phyloP scores from a whole-genome alignment of 2,113 vertebrate genomes.

The Heterochromis multidens region DNA sequence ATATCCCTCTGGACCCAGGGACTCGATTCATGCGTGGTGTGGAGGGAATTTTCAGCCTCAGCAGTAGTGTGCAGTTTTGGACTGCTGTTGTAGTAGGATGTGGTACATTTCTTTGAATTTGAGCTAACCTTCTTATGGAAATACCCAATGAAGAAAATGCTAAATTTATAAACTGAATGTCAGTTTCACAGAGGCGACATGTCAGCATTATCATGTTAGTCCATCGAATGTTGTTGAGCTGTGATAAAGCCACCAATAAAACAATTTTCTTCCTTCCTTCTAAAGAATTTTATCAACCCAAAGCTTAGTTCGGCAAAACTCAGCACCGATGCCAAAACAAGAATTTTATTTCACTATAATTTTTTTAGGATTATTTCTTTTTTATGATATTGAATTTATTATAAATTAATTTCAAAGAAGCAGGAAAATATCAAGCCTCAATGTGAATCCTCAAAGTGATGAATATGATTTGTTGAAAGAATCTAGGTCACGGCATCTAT shows the following conservation, averaged over 20 bases:
- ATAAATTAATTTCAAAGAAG: not conserved
- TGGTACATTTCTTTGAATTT: not conserved
- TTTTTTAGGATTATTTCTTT: not conserved
- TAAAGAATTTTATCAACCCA: not conserved
- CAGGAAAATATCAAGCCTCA: not conserved
- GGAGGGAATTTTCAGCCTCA: not conserved
- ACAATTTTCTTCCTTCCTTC: not conserved
- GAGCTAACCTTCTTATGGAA: not conserved
- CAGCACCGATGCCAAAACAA: not conserved
- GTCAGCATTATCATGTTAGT: not conserved
- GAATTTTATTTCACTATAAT: not conserved
- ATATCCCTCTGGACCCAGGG: not conserved
- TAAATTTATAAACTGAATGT: accelerated
- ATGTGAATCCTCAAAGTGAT: not conserved
- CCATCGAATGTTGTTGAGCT: not conserved
- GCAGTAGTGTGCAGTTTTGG: not conserved
- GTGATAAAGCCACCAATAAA: not conserved
- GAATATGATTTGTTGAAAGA: not conserved
- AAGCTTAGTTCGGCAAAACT: not conserved
- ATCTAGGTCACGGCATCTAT: slow-evolving; percentile 23
- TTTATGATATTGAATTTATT: accelerated
- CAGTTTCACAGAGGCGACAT: not conserved
- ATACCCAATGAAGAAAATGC: not conserved
- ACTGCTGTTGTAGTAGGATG: not conserved
- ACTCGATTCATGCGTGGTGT: accelerated